A percentile compares a stretch with the other conserved stretches of the same genome.
Evolutionary conservation across 2,888 invertebrate genomes (phyloP).

Genomic region (Drosophila austrosaltans): DNA sequence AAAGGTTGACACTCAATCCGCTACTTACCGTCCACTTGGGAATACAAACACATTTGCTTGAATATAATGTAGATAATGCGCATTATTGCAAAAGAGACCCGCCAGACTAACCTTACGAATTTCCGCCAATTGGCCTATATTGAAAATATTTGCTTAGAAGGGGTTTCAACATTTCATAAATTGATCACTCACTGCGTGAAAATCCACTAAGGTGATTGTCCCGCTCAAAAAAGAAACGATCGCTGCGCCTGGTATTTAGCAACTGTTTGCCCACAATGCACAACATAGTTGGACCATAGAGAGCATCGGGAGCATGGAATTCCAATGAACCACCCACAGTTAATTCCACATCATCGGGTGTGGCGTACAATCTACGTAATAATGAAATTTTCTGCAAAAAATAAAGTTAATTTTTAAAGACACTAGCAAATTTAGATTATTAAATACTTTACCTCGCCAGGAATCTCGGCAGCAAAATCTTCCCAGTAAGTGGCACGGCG

Average conservation of each 20-base stretch:
- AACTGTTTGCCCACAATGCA: slow-evolving; percentile 90
- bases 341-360: slow-evolving; percentile 89
- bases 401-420: neutral
- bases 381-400: slow-evolving; percentile 85
- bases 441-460: slow-evolving; percentile 84
- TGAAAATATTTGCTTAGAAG: neutral
- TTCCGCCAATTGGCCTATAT: slow-evolving; percentile 88
- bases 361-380: slow-evolving; percentile 85
- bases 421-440: neutral
- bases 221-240: slow-evolving; percentile 89
- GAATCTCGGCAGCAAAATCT: slow-evolving; percentile 86
- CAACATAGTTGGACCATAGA: slow-evolving; percentile 89
- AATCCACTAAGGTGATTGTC: slow-evolving; percentile 84
- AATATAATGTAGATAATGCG: slow-evolving; percentile 86
- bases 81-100: slow-evolving; percentile 90
- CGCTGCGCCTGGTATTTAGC: slow-evolving; percentile 87
- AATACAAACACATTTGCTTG: slow-evolving; percentile 84
- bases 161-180: no score
- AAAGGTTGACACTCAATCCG: neutral
- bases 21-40: slow-evolving; percentile 67
- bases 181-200: slow-evolving; percentile 83
- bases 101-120: slow-evolving; percentile 90
- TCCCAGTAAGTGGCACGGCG: slow-evolving; percentile 71
- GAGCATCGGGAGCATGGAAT: slow-evolving; percentile 85
- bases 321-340: slow-evolving; percentile 89